Percentiles rank a stretch among this genome's conserved stretches.
These are phyloP conservation scores for Leptinotarsa peninsularis DNA, from an alignment of 2,888 invertebrate genomes.

Conservation along the genomic window DNA sequence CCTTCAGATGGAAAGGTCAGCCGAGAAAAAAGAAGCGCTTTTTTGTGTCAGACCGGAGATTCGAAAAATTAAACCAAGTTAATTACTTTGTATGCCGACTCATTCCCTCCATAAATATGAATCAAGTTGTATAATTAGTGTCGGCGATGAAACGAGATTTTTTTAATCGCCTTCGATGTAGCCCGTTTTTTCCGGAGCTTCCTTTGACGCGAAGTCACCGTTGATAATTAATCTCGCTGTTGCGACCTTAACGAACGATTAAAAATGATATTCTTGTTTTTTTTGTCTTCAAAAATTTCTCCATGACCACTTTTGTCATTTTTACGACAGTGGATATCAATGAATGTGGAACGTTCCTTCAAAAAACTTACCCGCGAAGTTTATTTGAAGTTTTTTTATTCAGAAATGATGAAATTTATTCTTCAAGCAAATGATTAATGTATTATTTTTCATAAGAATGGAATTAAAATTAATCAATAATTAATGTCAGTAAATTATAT, in stretches of 20 bases:
- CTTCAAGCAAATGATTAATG: not conserved
- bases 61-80: constrained; percentile 11
- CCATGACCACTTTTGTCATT: not conserved
- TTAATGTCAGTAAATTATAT: too few relatives aligned
- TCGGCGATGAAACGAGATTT: constrained; percentile 19
- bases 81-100: constrained; percentile 15
- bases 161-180: constrained; percentile 13
- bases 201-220: constrained; percentile 10
- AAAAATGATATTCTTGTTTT: not conserved
- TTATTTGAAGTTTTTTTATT: not conserved
- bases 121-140: constrained; percentile 19
- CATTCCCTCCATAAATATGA: constrained; percentile 15
- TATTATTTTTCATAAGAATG: too few relatives aligned
- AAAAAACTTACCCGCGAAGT: not conserved
- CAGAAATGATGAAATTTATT: not conserved
- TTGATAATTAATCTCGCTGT: constrained; percentile 13
- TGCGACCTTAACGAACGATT: constrained; percentile 10
- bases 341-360: not conserved
- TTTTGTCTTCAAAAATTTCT: not conserved
- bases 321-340: not conserved
- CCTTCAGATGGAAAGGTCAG: constrained; percentile 21
- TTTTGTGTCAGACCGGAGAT: not conserved
- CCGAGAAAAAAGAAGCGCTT: not conserved
- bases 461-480: too few relatives aligned
- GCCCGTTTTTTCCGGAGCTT: not conserved